A percentile compares a stretch with the other conserved stretches of the same genome.
Evolutionary conservation across 2,113 vertebrate species (phyloP).

Genomic region (Gambusia affinis): DNA sequence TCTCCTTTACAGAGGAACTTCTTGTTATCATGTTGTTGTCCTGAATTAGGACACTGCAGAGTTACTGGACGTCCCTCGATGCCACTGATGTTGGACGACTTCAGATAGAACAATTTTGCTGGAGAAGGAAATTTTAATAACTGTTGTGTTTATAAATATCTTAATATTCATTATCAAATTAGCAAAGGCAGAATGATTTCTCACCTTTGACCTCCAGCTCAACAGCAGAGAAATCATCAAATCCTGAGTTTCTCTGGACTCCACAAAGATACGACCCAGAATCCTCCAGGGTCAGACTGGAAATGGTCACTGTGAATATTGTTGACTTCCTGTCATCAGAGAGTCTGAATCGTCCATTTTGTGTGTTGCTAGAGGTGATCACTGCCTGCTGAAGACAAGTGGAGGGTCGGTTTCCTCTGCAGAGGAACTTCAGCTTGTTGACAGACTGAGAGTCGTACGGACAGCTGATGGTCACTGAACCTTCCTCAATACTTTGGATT

Average conservation of each 20-base stretch:
- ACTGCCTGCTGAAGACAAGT: too few relatives aligned
- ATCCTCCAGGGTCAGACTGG: too few relatives aligned
- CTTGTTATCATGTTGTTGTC: conserved; percentile 9
- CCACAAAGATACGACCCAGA: too few relatives aligned
- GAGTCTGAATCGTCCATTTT: too few relatives aligned
- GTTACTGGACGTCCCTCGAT: not conserved
- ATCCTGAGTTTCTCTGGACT: too few relatives aligned
- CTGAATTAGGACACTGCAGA: conserved; percentile 43
- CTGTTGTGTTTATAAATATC: too few relatives aligned
- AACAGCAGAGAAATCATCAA: conserved; percentile 51
- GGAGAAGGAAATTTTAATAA: not conserved
- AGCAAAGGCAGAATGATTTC: not conserved
- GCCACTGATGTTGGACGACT: not conserved
- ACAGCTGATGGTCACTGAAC: conserved; percentile 30
- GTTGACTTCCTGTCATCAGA: too few relatives aligned
- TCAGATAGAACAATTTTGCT: conserved; percentile 20
- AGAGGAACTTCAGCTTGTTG: conserved; percentile 46
- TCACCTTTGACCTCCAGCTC: conserved; percentile 52
- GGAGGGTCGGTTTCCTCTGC: conserved; percentile 30
- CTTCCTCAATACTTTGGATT: not conserved
- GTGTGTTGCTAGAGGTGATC: too few relatives aligned
- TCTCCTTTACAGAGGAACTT: conserved; percentile 59
- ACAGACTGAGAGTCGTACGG: not conserved
- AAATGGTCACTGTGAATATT: too few relatives aligned
- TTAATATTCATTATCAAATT: too few relatives aligned